A percentile compares a stretch with the other conserved stretches of the same genome.
Conservation (phyloP, 2,797 vertebrate species). For the Eptatretus atami region DNA sequence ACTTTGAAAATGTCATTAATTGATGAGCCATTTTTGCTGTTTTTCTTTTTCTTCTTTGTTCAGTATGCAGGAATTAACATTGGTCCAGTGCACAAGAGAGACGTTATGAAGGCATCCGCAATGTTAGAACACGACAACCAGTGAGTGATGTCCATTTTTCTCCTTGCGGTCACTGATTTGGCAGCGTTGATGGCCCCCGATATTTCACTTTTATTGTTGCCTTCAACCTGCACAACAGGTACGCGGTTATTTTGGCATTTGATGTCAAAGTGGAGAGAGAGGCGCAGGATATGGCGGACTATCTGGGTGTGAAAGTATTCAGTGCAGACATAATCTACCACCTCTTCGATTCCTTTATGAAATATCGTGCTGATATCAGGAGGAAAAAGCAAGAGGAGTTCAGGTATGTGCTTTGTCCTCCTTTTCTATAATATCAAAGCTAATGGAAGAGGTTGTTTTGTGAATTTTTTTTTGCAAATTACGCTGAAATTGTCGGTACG, state of each 20-base stretch:
- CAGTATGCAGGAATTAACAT: slow-evolving; percentile 96
- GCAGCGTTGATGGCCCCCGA: not conserved
- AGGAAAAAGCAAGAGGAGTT: slow-evolving; percentile 95
- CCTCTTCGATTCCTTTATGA: slow-evolving; percentile 83
- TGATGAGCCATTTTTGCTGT: not conserved
- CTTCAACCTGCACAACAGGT: slow-evolving; percentile 17
- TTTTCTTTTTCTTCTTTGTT: slow-evolving; percentile 1
- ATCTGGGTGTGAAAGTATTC: slow-evolving; percentile 63
- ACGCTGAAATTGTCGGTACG: no score
- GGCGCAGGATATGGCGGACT: slow-evolving; percentile 87
- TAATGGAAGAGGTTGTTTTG: no score
- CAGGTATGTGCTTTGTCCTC: slow-evolving; percentile 26
- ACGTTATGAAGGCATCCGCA: slow-evolving; percentile 76
- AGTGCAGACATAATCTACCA: slow-evolving; percentile 96
- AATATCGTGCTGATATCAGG: slow-evolving; percentile 88
- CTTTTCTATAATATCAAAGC: no score
- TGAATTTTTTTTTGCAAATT: no score
- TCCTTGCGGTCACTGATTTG: not conserved
- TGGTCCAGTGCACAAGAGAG: slow-evolving; percentile 77
- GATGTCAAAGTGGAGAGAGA: slow-evolving; percentile 81
- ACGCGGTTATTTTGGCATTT: slow-evolving; percentile 65
- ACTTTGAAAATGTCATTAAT: not conserved
- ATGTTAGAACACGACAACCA: slow-evolving; percentile 87
- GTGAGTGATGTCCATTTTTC: slow-evolving; percentile 18
- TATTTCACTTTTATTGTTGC: not conserved